Base-by-base conservation (phyloP, 2,888 invertebrate species). In the Vannuccia rotundouncinata region DNA sequence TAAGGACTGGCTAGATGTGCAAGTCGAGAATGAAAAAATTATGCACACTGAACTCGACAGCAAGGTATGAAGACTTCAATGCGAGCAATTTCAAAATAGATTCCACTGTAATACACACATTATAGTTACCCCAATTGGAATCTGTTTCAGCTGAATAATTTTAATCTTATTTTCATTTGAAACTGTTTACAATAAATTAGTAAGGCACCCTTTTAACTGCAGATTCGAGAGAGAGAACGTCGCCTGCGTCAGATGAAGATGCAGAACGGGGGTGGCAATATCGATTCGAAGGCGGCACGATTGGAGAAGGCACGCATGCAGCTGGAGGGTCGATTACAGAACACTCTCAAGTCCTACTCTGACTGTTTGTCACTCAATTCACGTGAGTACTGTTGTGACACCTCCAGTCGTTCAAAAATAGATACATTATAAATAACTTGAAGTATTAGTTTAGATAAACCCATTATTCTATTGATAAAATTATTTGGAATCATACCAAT, bases 1-100 rank as follows among this genome's bases (percentile, higher is more conserved):
- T 31, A 79, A 79, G 31, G 79, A 79, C 30, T 79, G 79, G 79
- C 28, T 79, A 1, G 73, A 79, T 27, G 27, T 27, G 17, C 79
- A 79, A 29, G 75, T 79, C 22, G 74, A 73, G 22, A 73, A 79
- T 73, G 74, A 79, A 29, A 79, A 75, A 60, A 73, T 29, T 2
- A 27, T 30, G 1, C 79, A 79, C 27, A 25, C 60, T 0, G 74
- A 79, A 25, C 73, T 79, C 13, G 79, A 79, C 28, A 74, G 74
- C 74, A 73, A 79, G 73, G 79, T 79, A 78, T n/a, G n/a, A n/a
- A n/a, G n/a, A n/a, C n/a, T n/a, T n/a, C n/a, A n/a, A n/a, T n/a
- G n/a, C n/a, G n/a, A n/a, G n/a, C n/a, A n/a, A n/a, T n/a, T n/a
- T n/a, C n/a, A n/a, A n/a, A n/a, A n/a, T n/a, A n/a, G n/a, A n/a